Base-by-base conservation (phyloP, 2,113 vertebrate species). In the Notiomystis cincta region DNA sequence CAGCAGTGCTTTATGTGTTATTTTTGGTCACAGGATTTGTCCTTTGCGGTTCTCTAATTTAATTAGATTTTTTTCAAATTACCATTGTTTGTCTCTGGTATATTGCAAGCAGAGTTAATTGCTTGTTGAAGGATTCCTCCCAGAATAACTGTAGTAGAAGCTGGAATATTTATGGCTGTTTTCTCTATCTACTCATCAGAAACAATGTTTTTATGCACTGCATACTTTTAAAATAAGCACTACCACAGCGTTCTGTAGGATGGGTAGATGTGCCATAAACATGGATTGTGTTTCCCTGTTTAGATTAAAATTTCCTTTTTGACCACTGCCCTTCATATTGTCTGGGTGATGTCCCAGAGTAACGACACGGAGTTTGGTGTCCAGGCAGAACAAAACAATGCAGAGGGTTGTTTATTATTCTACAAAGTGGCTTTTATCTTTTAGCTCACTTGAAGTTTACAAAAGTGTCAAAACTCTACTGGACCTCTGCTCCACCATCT, bases 61-160 rank as follows among this genome's bases (percentile, higher is more conserved):
- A 87, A 95, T 90, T 92, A 77, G 88, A 58, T 90, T 93, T 93
- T 81, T 96, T 93, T 93, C 76, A 60, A 64, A 92, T 92, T 95
- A 80, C 77, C 67, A 91, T 93, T 91, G 69, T 93, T 95, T 91
- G 48, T 91, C 44, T 89, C 53, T 89, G 47, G 57, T 76, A 82
- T 64, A 90, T 85, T 94, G 45, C 67, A 79, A 84, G 27, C 57
- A 76, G 60, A 84, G 62, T 85, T 96, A 93, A 94, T 85, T 90
- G 70, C 78, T 76, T n/a, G 42, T 85, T 83, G n/a, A 92, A 92
- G 38, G 71, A 66, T 92, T 95, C 60, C 64, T 92, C 33, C 71
- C 79, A 65, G 91, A 92, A 42, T 54, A 87, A 54, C 51, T 31
- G 60, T 57, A 73, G 92, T 45, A 80, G 48, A 77, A 94, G 23